Evolutionary conservation across 2,797 vertebrate species (phyloP), one percentile per base, ranked within the genome.

Genomic region (Falco peregrinus): DNA sequence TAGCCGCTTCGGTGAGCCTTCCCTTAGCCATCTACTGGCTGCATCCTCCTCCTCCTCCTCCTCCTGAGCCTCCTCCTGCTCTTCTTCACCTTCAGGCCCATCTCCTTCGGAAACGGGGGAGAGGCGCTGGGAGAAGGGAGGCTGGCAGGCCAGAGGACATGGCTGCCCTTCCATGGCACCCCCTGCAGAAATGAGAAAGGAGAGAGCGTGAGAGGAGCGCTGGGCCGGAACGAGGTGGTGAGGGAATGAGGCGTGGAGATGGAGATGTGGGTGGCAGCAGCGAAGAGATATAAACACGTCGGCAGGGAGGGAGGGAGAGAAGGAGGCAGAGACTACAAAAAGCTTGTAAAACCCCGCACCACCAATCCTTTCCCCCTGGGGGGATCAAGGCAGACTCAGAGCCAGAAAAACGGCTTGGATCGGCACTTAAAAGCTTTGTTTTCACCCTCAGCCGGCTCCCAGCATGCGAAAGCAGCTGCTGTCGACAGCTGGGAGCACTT

Each of bases 11-110:
- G 11, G 22, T 26, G 70, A 82, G 75, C n/a, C 43, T 37, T 31
- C 43, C 5, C 3, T 4, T 1, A 5, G 33, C 47, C 35, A 57
- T 5, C 1, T 28, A n/a, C 17, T 4, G 1, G 69, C 22, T 21
- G 39, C 6, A 2, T 71, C 67, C 5, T 59, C 41, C 12, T 41
- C 67, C 5, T 59, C 37, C 37, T 37, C 37, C 37, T 37, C 39
- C 37, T 85, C 76, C 25, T 29, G 53, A 67, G 70, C 64, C 10
- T 80, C 87, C 37, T 87, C 89, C 61, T 63, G 64, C 26, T 91
- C 87, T 9, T 48, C 68, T 21, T 59, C 64, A 24, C 54, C 47
- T 43, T 86, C 77, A 8, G 74, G 73, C 15, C 33, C 74, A 10
- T 33, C 50, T 57, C 76, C 43, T 25, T 37, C 6, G 1, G 76